A percentile compares a stretch with the other conserved stretches of the same genome.
Evolutionary conservation across 2,888 invertebrate species (phyloP).

Genomic region (Therioaphis trifolii): DNA sequence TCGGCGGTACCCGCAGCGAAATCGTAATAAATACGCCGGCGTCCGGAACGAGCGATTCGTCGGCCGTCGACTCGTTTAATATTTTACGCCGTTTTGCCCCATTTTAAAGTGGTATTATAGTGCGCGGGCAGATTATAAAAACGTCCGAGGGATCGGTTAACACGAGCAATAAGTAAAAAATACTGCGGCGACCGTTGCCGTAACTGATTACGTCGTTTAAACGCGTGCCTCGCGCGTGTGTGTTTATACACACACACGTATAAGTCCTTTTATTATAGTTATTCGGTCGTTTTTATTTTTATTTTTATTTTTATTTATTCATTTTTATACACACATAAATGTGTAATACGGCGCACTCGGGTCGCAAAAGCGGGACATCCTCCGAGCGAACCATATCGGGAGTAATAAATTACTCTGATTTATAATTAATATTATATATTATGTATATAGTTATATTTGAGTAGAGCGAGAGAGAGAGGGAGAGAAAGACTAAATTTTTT

Average conservation of each 20-base stretch:
- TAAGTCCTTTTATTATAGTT: slow-evolving; percentile 34
- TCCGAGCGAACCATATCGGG: not conserved
- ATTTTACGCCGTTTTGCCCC: slow-evolving; percentile 15
- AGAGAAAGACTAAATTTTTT: not conserved
- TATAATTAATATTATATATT: slow-evolving; percentile 50
- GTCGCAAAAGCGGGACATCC: not conserved
- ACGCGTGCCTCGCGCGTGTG: not conserved
- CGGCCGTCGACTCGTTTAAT: slow-evolving; percentile 16
- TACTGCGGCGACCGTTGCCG: not conserved
- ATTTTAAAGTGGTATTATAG: slow-evolving; percentile 38
- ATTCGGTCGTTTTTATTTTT: not conserved
- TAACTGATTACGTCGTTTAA: slow-evolving; percentile 31
- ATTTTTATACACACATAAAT: slow-evolving; percentile 4
- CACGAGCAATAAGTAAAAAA: slow-evolving; percentile 6
- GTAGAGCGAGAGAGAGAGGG: no score
- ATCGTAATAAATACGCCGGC: slow-evolving; percentile 10
- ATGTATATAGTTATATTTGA: no score
- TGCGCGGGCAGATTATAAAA: slow-evolving; percentile 38
- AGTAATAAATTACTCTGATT: slow-evolving; percentile 44
- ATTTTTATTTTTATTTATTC: slow-evolving; percentile 34
- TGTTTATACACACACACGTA: no score
- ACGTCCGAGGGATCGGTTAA: slow-evolving; percentile 31
- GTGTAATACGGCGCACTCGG: not conserved
- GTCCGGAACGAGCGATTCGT: not conserved
- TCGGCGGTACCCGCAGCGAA: slow-evolving; percentile 3